Evolutionary conservation across 2,113 vertebrate species (phyloP), one percentile per base, ranked within the genome.

Genomic region (Albula goreensis): DNA sequence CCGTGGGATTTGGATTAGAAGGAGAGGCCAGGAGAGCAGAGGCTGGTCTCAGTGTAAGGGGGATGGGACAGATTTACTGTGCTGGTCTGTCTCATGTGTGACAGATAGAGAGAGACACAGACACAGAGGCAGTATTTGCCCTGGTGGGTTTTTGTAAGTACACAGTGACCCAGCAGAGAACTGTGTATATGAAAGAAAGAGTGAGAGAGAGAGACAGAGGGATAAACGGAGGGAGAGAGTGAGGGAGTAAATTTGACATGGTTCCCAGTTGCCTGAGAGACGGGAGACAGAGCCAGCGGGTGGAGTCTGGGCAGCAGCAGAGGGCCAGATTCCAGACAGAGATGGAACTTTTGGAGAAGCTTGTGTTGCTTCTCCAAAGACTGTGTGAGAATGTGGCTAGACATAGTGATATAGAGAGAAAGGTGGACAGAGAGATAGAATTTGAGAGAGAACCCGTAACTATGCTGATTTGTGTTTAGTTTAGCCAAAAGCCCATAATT

Each of bases 81-180:
- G 22, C 13, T 56, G 84, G 15, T 41, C 31, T 3, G 70, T 6
- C 70, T 12, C 84, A 1, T 70, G 50, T 70, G 48, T 56, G 77
- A 78, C 82, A 57, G 6, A 50, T 50, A 74, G 48, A 66, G 63
- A 66, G 82, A 66, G 57, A 83, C 13, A 41, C 25, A 80, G 78
- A 31, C 25, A 80, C 25, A 31, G 56, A 25, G 50, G 2, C 31
- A 41, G 31, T 41, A 41, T 41, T 41, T 41, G 31, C 31, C 31
- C 31, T 41, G 31, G 31, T 41, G 31, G 31, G 31, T 41, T 56
- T 56, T 56, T 56, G 53, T 56, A 56, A 56, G 53, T 56, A 56
- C 53, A 56, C 7, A 17, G 66, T 70, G 66, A 19, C 15, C 66
- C 22, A 41, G 31, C 0, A 1, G 31, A 41, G 31, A 41, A 41